Evolutionary conservation across 2,113 vertebrate genomes (phyloP).

Genomic region (Thamnophis sirtalis): DNA sequence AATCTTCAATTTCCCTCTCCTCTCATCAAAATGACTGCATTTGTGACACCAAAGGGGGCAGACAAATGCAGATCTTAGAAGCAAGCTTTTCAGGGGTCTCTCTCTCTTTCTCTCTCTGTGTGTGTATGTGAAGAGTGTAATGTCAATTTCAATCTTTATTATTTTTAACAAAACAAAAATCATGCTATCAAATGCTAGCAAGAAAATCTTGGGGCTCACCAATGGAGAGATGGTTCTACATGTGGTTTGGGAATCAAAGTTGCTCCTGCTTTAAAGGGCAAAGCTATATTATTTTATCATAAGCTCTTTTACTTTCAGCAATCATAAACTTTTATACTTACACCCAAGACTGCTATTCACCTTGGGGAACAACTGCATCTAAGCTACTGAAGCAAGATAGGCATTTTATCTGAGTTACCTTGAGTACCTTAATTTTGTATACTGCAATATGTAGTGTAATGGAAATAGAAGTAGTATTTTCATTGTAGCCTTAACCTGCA

Average conservation of each 20-base stretch:
- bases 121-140: neutral
- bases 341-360: neutral
- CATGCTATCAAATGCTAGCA: neutral
- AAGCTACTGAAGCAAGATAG: neutral
- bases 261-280: neutral
- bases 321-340: neutral
- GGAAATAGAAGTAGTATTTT: conserved; percentile 6
- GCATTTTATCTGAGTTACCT: neutral
- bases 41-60: neutral
- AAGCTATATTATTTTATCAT: neutral
- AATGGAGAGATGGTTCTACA: neutral
- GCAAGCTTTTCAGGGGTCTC: neutral
- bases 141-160: neutral
- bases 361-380: neutral
- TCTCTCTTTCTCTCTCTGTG: too few relatives aligned
- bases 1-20: neutral
- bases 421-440: neutral
- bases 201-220: neutral
- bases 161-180: neutral
- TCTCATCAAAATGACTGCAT: neutral
- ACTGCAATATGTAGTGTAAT: conserved; percentile 7
- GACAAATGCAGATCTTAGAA: neutral
- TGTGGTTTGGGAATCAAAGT: neutral
- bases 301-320: neutral
- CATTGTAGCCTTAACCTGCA: conserved; percentile 14